phyloP scores from a whole-genome alignment of 2,113 vertebrate species.

The Pimephales promelas region DNA sequence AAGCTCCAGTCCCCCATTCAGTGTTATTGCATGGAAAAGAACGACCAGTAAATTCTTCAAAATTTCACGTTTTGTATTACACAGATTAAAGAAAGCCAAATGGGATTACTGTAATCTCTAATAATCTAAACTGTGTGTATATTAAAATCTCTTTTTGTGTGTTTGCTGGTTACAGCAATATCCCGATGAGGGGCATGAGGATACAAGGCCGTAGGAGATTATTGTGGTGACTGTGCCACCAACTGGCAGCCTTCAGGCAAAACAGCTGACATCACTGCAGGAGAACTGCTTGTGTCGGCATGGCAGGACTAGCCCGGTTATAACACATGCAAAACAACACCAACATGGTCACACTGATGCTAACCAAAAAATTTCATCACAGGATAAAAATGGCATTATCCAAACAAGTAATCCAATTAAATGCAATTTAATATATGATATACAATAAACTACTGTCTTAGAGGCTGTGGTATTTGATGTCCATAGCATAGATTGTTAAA shows the following conservation, averaged over 20 bases:
- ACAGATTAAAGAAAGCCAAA: background rate
- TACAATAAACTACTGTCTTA: background rate
- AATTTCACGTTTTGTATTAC: background rate
- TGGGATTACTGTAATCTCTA: background rate
- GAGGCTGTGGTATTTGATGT: background rate
- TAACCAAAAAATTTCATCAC: background rate
- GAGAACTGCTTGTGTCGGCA: slow-evolving; percentile 72
- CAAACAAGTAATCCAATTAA: background rate
- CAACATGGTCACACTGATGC: background rate
- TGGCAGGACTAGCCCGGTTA: slow-evolving; percentile 18
- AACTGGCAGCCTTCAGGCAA: slow-evolving; percentile 51
- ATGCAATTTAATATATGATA: background rate
- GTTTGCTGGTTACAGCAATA: slow-evolving; percentile 58
- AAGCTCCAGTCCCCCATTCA: background rate
- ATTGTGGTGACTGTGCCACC: slow-evolving; percentile 48
- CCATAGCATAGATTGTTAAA: background rate
- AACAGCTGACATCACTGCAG: slow-evolving; percentile 67
- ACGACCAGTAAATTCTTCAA: background rate
- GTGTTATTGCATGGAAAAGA: background rate
- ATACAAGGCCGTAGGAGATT: slow-evolving; percentile 11
- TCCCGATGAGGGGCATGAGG: background rate
- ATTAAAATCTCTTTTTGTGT: slow-evolving; percentile 4
- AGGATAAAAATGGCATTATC: background rate
- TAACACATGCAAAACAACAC: slow-evolving; percentile 22
- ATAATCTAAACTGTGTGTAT: background rate